phyloP scores from a whole-genome alignment of 2,113 vertebrate species.

The Ia io region DNA sequence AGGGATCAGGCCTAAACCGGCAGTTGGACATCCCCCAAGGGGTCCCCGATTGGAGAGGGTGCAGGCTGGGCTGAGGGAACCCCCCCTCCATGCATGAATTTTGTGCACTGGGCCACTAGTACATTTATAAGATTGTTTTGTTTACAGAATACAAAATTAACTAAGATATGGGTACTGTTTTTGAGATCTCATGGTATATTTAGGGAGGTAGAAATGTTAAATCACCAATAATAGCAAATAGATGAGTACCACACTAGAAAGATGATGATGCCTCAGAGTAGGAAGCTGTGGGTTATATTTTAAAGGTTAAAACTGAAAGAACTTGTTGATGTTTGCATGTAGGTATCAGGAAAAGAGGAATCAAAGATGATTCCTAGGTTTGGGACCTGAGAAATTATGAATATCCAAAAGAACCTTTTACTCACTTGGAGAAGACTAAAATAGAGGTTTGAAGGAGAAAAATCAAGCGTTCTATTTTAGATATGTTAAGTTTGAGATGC shows the following conservation, averaged over 20 bases:
- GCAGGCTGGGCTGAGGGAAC: too few relatives aligned
- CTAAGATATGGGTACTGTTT: background rate
- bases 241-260: background rate
- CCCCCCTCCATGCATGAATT: too few relatives aligned
- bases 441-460: background rate
- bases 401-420: background rate
- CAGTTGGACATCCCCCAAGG: too few relatives aligned
- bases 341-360: background rate
- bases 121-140: too few relatives aligned
- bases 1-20: too few relatives aligned
- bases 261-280: background rate
- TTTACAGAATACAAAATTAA: background rate
- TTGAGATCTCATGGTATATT: background rate
- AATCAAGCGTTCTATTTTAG: background rate
- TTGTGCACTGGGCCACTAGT: too few relatives aligned
- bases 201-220: background rate
- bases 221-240: background rate
- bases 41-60: too few relatives aligned
- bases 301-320: background rate
- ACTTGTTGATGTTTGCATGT: background rate
- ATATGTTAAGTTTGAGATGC: background rate
- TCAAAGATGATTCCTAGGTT: background rate
- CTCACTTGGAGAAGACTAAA: background rate
- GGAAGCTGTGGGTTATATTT: background rate
- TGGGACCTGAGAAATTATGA: background rate